A percentile compares a stretch with the other conserved stretches of the same genome.
Evolutionary conservation across 2,888 invertebrate genomes (phyloP).

Genomic region (Cantharis rufa): DNA sequence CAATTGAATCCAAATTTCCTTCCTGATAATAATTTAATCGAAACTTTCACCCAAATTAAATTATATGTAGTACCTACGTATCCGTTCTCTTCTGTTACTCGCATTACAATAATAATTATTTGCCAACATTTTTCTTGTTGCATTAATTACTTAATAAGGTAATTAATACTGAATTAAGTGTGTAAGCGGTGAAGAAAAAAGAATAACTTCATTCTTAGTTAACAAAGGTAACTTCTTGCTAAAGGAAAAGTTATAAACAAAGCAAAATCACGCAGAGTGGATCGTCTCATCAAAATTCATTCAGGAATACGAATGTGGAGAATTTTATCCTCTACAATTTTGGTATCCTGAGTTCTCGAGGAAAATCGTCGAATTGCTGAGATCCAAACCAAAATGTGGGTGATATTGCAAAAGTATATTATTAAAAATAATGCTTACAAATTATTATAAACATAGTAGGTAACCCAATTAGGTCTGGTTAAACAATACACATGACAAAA

Average conservation of each 20-base stretch:
- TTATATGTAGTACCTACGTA: background rate
- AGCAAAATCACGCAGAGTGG: background rate
- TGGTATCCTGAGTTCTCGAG: background rate
- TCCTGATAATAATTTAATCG: background rate
- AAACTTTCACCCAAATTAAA: background rate
- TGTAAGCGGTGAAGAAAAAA: background rate
- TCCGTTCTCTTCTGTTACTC: background rate
- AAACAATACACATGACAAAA: background rate
- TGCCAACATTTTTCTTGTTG: background rate
- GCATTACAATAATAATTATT: background rate
- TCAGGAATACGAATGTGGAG: background rate
- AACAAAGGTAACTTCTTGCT: background rate
- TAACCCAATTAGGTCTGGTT: background rate
- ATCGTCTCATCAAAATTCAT: background rate
- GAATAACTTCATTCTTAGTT: background rate
- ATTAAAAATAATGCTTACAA: background rate
- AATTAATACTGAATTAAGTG: background rate
- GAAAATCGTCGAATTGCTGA: no score
- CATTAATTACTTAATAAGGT: background rate
- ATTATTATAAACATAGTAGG: background rate
- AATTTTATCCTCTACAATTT: background rate
- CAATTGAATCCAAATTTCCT: background rate
- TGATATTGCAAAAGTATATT: background rate
- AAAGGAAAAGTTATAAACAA: background rate
- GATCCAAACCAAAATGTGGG: background rate